Evolutionary conservation across 2,797 vertebrate species (phyloP).

Genomic region (Craterocephalus amniculus): DNA sequence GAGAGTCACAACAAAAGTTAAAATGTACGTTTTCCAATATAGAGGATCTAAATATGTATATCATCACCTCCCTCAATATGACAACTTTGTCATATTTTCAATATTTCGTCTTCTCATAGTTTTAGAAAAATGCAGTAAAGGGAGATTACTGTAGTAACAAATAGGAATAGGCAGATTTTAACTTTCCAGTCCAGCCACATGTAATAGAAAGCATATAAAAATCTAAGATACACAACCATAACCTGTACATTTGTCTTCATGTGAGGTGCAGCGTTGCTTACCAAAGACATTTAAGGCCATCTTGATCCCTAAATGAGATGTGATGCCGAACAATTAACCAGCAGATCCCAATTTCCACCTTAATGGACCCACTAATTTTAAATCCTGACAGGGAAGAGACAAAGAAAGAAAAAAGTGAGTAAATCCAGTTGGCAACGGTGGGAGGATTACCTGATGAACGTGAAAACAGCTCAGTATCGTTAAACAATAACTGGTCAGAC

Average conservation of each 20-base stretch:
- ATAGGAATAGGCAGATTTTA: not conserved
- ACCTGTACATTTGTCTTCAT: not conserved
- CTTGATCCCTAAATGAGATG: constrained; percentile 50
- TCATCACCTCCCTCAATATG: not conserved
- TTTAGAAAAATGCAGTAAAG: not conserved
- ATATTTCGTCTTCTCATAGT: not conserved
- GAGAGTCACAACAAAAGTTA: no score
- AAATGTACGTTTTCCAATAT: not conserved
- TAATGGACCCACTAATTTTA: constrained; percentile 24
- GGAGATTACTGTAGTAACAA: not conserved
- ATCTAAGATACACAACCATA: not conserved
- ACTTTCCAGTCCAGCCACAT: not conserved
- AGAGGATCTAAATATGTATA: not conserved
- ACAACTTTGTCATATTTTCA: not conserved
- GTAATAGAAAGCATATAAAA: not conserved
- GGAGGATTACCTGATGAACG: no score
- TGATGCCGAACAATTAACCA: constrained; percentile 53
- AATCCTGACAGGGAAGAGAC: constrained; percentile 37
- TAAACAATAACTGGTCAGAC: constrained; percentile 41
- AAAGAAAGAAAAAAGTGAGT: not conserved
- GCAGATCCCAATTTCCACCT: constrained; percentile 42
- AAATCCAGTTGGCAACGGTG: accelerated
- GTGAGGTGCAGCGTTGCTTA: constrained; percentile 44
- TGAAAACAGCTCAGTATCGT: constrained; percentile 33
- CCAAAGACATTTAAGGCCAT: constrained; percentile 81